A percentile compares a stretch with the other conserved stretches of the same genome.
These are phyloP conservation scores for Bolinopsis microptera DNA, from an alignment of 37 sponge, comb jelly and placozoan species.

Conservation along the genomic window DNA sequence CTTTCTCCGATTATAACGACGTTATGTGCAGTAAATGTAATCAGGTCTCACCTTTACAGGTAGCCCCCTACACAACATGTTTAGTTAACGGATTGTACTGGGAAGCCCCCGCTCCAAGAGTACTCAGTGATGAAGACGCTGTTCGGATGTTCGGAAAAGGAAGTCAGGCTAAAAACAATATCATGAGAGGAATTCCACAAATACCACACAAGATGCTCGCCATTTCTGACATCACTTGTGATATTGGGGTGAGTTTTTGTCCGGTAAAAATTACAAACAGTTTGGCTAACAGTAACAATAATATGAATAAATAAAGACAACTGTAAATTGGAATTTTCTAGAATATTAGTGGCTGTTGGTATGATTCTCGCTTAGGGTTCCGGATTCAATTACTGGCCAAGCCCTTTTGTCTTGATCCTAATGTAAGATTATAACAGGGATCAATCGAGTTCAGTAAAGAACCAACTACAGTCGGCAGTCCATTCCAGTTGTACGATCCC, in stretches of 20 bases:
- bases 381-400: slow-evolving; percentile 67
- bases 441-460: slow-evolving; percentile 81
- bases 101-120: slow-evolving; percentile 78
- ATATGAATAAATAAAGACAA: not conserved
- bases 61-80: slow-evolving; percentile 86
- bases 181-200: slow-evolving; percentile 70
- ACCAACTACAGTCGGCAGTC: slow-evolving; percentile 79
- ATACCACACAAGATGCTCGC: slow-evolving; percentile 90
- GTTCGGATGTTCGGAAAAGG: slow-evolving; percentile 52
- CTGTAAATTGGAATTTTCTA: not conserved
- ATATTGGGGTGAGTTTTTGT: slow-evolving; percentile 72
- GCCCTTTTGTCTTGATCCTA: slow-evolving; percentile 29
- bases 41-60: slow-evolving; percentile 71
- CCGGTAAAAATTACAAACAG: not conserved
- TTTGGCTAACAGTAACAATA: not conserved
- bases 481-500: slow-evolving; percentile 82
- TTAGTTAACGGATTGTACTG: slow-evolving; percentile 95
- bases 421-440: slow-evolving; percentile 73
- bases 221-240: slow-evolving; percentile 84
- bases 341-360: slow-evolving; percentile 63
- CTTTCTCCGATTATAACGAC: too few species aligned
- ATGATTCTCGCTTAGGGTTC: slow-evolving; percentile 68
- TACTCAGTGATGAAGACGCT: slow-evolving; percentile 75
- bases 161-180: slow-evolving; percentile 54
- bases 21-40: too few species aligned